Evolutionary conservation across 2,797 vertebrate genomes (phyloP).

Genomic region (Thunnus albacares): DNA sequence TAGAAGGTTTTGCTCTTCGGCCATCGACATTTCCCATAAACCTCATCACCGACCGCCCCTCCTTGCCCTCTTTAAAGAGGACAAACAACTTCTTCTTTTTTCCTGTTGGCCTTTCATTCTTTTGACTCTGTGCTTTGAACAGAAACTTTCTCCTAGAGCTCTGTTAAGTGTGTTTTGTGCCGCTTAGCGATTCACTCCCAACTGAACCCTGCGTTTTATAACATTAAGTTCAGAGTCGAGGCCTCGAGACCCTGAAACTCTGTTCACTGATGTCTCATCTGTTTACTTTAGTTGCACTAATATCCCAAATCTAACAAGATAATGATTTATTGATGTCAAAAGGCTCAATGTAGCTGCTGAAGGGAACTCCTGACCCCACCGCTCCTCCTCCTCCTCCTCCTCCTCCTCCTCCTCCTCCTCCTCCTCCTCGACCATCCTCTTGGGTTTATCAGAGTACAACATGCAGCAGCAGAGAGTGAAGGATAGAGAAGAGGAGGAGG

Average conservation of each 20-base stretch:
- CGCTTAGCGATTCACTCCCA: not conserved
- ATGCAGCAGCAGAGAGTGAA: not conserved
- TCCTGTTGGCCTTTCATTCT: not conserved
- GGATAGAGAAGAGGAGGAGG: not conserved
- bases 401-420: too few relatives aligned
- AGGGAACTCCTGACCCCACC: constrained; percentile 13
- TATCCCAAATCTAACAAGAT: constrained; percentile 21
- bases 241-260: not conserved
- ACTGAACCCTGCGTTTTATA: not conserved
- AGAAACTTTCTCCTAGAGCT: not conserved
- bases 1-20: too few relatives aligned
- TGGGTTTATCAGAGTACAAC: not conserved
- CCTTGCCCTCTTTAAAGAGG: not conserved
- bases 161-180: not conserved
- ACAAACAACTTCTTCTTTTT: not conserved
- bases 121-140: not conserved
- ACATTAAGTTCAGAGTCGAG: not conserved
- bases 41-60: not conserved
- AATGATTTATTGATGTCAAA: constrained; percentile 33
- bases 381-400: not conserved
- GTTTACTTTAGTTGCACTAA: constrained; percentile 37
- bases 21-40: not conserved
- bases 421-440: not conserved
- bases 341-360: not conserved
- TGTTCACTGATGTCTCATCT: constrained; percentile 18